Evolutionary conservation across 1,140 invertebrate genomes (phyloP).

Genomic region (Mamestra configurata): DNA sequence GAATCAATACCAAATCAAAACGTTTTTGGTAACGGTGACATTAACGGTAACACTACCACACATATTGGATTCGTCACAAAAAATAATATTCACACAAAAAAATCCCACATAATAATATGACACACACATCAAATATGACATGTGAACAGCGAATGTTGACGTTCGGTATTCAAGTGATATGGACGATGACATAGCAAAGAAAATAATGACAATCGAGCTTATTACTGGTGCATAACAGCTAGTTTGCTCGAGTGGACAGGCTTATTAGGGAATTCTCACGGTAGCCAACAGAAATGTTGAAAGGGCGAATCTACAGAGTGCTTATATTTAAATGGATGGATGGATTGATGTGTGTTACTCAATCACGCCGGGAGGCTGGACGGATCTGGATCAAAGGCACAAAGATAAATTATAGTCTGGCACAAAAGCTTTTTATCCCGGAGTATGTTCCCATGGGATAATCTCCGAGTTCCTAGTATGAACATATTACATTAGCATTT

Average conservation of each 20-base stretch:
- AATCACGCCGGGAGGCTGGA: too few species aligned
- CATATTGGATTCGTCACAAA: neutral
- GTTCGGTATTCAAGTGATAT: neutral
- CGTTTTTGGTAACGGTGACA: neutral
- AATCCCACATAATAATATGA: neutral
- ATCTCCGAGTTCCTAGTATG: too few species aligned
- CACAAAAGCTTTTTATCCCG: too few species aligned
- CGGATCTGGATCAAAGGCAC: too few species aligned
- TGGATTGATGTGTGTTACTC: too few species aligned
- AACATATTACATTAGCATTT: too few species aligned
- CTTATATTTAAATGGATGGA: too few species aligned
- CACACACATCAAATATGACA: neutral
- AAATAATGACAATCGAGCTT: slow-evolving; percentile 11
- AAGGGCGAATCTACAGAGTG: too few species aligned
- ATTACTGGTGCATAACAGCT: neutral
- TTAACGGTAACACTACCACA: neutral
- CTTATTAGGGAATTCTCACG: neutral
- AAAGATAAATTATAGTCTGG: too few species aligned
- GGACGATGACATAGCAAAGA: neutral
- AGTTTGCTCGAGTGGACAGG: neutral
- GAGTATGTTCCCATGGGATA: too few species aligned
- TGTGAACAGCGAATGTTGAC: slow-evolving; percentile 8
- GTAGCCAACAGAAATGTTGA: neutral
- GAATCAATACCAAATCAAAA: neutral
- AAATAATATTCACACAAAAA: neutral